Evolutionary conservation across 1,140 invertebrate species (phyloP), one percentile per base, ranked within the genome.

Genomic region (Diuraphis noxia): DNA sequence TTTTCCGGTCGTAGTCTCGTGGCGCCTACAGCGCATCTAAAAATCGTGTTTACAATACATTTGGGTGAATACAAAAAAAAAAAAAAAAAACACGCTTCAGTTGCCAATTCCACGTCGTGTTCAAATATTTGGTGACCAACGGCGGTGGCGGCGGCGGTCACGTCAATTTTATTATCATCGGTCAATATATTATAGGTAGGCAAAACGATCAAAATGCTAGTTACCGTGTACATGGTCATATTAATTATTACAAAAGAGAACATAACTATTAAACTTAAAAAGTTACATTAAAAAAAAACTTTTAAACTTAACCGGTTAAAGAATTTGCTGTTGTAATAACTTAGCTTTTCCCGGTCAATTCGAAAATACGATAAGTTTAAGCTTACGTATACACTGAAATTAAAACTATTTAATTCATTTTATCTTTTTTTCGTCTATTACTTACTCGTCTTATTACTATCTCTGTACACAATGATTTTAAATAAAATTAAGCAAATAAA

Each of bases 91-190:
- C 19, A 4, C 46, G 46, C 25, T 5, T 77, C 34, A 63, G 63
- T 92, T 91, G 88, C 84, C 72, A 38, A 84, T 87, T 36, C 46
- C 36, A 77, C 56, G 63, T 30, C 63, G 41, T 86, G 85, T 79
- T 86, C 34, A 86, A 77, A 88, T 72, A 79, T 84, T 43, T 46
- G 49, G 79, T 92, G 38, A 43, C 79, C 40, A 23, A 21, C 9
- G 36, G 9, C 56, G 56, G 23, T 30, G 9, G 36, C 34, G 34
- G 52, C 52, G 52, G 56, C 52, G 25, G 23, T 6, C n/a, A n/a
- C 56, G 56, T 72, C 56, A 72, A 72, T 72, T 72, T 72, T 72
- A 72, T 72, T 72, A 72, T 72, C 56, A 72, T n/a, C 56, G 30
- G 13, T 72, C 56, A 72, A n/a, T n/a, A 23, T n/a, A 72, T 72